phyloP scores from a whole-genome alignment of 2,888 invertebrate genomes.

The Endomychus coccineus region DNA sequence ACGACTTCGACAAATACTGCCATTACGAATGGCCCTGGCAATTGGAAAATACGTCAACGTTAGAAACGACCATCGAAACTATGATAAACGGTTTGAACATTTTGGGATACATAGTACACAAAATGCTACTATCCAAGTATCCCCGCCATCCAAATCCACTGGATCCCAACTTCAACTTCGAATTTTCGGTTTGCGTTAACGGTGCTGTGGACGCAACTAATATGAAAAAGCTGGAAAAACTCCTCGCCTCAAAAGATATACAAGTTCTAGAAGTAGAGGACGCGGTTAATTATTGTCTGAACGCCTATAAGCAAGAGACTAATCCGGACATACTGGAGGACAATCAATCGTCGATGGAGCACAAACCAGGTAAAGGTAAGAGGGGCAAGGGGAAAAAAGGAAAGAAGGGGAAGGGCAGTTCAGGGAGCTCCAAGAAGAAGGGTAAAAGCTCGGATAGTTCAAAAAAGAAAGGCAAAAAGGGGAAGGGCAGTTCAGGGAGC shows the following conservation, averaged over 20 bases:
- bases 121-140: constrained; percentile 36
- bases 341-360: constrained; percentile 27
- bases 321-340: constrained; percentile 45
- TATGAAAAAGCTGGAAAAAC: constrained; percentile 31
- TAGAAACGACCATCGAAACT: too few species aligned
- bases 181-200: constrained; percentile 34
- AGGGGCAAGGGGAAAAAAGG: too few species aligned
- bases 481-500: too few species aligned
- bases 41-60: constrained; percentile 42
- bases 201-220: constrained; percentile 30
- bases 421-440: too few species aligned
- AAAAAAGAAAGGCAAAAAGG: too few species aligned
- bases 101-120: constrained; percentile 37
- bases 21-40: constrained; percentile 50
- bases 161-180: constrained; percentile 32
- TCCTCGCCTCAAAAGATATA: constrained; percentile 34
- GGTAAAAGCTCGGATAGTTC: too few species aligned
- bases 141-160: constrained; percentile 28
- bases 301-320: constrained; percentile 49
- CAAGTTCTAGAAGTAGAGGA: constrained; percentile 36
- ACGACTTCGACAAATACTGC: constrained; percentile 52
- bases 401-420: too few species aligned
- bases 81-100: too few species aligned
- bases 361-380: neutral
- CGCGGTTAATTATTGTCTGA: constrained; percentile 53